Conservation (phyloP, 2,888 invertebrate genomes). For the Pherbina coryleti region DNA sequence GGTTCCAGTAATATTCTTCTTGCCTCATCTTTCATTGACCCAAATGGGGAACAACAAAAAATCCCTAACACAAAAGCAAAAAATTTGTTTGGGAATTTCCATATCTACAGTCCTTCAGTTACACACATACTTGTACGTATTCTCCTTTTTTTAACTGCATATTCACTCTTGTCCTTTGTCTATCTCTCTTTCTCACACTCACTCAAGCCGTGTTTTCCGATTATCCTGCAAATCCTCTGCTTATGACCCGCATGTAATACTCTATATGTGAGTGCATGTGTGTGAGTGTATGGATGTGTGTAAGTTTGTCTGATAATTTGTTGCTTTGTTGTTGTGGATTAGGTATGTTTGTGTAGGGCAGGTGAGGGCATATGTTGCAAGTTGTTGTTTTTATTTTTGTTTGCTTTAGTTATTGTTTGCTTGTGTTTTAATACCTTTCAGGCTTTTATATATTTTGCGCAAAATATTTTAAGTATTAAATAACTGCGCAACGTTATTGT, state of each 20-base stretch:
- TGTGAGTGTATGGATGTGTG: background rate
- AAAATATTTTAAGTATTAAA: too few relatives aligned
- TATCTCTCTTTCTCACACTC: background rate
- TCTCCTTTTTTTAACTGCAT: background rate
- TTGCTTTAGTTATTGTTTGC: too few relatives aligned
- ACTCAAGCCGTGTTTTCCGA: background rate
- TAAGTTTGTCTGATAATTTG: background rate
- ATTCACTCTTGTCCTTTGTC: background rate
- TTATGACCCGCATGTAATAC: too few relatives aligned
- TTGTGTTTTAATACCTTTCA: too few relatives aligned
- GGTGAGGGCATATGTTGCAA: too few relatives aligned
- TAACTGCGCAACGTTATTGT: too few relatives aligned
- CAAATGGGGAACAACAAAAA: background rate
- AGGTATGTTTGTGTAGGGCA: too few relatives aligned
- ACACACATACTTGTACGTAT: background rate
- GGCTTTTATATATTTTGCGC: too few relatives aligned
- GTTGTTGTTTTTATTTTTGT: too few relatives aligned
- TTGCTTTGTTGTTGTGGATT: background rate
- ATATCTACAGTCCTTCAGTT: background rate
- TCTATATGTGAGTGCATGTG: background rate
- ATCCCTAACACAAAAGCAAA: too few relatives aligned
- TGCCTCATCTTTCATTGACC: slow-evolving; percentile 28
- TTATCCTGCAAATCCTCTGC: background rate
- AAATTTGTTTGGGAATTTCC: background rate
- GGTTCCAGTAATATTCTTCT: background rate